Evolutionary conservation across 1,140 invertebrate genomes (phyloP), one percentile per base, ranked within the genome.

Genomic region (Pinna nobilis): DNA sequence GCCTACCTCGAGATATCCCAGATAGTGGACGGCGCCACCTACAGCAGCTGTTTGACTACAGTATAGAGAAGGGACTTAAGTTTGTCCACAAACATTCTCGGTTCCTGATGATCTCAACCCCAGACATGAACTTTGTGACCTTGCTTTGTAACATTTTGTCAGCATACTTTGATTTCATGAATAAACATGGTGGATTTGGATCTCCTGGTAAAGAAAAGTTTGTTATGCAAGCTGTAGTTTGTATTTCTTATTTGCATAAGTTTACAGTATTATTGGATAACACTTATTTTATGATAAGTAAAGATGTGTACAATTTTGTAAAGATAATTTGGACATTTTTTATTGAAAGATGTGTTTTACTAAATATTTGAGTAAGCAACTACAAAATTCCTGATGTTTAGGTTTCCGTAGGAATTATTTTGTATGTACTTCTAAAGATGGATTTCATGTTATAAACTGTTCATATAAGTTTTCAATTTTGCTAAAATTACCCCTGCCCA

Each of bases 31-130:
- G 81, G 49, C 83, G 90, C 3, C 91, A 91, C 41, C 83, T 94
- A 1, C 82, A 91, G 25, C 82, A 88, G 0, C 81, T 94, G 4
- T 94, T 95, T 81, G 85, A 91, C 1, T 89, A 84, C 47, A 91
- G 92, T 61, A 90, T 95, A 1, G 92, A 93, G 81, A 91, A 77
- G 91, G 92, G 47, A 86, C 93, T 53, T 71, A 86, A 30, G 91
- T 93, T 89, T 77, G 66, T 85, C 28, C 64, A 73, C 9, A 80
- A 83, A 47, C 67, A 84, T 59, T 51, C 70, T 3, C 76, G 82
- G 59, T 80, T 80, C 55, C 85, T 84, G 39, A 75, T 78, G 57
- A 72, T 88, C 15, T 70, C 79, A 0, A 82, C 79, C 2, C 84
- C 86, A 18, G 81, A 86, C 30, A 77, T 87, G 65, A 84, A 78